Conservation (phyloP, 1,140 invertebrate species). For the Nasonia giraulti region DNA sequence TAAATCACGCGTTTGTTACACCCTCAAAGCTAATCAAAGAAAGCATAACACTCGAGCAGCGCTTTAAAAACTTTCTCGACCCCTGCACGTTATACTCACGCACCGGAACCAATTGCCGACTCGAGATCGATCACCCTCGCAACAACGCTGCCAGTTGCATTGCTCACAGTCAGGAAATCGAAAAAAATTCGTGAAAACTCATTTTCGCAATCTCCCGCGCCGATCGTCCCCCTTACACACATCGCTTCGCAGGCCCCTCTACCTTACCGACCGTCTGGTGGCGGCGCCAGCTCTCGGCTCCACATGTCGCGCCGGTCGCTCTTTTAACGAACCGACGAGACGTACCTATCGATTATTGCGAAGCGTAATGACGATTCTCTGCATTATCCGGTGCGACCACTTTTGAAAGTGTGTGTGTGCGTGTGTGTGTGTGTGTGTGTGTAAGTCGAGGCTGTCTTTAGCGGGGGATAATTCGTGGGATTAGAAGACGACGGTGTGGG, state of each 20-base stretch:
- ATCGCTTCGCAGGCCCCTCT: background rate
- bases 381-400: background rate
- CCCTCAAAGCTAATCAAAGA: background rate
- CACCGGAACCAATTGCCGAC: no score
- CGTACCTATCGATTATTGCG: background rate
- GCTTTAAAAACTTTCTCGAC: background rate
- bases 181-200: background rate
- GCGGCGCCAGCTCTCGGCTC: slow-evolving; percentile 36
- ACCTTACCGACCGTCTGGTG: slow-evolving; percentile 1
- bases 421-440: no score
- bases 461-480: background rate
- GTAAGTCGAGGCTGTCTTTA: background rate
- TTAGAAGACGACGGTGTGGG: background rate
- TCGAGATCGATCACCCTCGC: background rate
- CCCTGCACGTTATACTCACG: no score
- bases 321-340: background rate
- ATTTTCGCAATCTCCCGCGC: background rate
- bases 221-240: background rate
- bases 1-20: no score
- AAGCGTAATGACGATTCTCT: background rate
- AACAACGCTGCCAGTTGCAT: background rate
- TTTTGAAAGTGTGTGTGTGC: background rate
- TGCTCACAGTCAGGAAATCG: background rate
- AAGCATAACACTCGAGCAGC: background rate
- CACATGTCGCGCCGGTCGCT: no score